Percentiles rank a stretch among this genome's conserved stretches.
These are phyloP conservation scores for Scaptomyza cyrtandrae DNA, from an alignment of 2,888 invertebrate genomes.

Conservation along the genomic window DNA sequence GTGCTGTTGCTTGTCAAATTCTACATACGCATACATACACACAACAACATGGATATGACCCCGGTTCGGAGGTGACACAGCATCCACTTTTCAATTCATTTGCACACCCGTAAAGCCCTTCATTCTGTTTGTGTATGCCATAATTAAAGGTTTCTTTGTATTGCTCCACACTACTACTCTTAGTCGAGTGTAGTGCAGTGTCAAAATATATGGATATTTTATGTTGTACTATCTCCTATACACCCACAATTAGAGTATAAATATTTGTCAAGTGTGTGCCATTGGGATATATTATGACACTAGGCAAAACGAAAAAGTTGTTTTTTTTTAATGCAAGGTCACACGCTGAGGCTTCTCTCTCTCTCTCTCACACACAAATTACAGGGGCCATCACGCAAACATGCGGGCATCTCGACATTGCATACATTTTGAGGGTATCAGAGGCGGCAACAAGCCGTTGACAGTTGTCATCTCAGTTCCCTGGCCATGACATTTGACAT, in stretches of 20 bases:
- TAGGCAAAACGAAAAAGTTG: constrained; percentile 39
- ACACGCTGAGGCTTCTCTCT: constrained; percentile 1
- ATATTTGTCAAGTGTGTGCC: constrained; percentile 66
- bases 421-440: constrained; percentile 49
- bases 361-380: constrained; percentile 30
- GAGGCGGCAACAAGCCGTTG: constrained; percentile 60
- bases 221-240: constrained; percentile 16
- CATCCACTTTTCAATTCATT: not conserved
- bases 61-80: constrained; percentile 36
- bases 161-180: constrained; percentile 12
- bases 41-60: constrained; percentile 33
- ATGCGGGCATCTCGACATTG: constrained; percentile 67
- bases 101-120: not conserved
- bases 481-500: constrained; percentile 43
- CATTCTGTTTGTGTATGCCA: constrained; percentile 35
- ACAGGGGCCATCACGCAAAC: constrained; percentile 56
- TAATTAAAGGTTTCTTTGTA: constrained; percentile 66
- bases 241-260: constrained; percentile 68
- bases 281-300: constrained; percentile 17
- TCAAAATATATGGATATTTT: not conserved
- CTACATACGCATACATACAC: not conserved
- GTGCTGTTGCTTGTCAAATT: constrained; percentile 17
- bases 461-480: constrained; percentile 58
- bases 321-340: constrained; percentile 25
- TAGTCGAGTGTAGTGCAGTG: constrained; percentile 33